Percentiles rank a stretch among this genome's conserved stretches.
These are phyloP conservation scores for Horisme vitalbata DNA, from an alignment of 2,888 invertebrate genomes.

Conservation along the genomic window DNA sequence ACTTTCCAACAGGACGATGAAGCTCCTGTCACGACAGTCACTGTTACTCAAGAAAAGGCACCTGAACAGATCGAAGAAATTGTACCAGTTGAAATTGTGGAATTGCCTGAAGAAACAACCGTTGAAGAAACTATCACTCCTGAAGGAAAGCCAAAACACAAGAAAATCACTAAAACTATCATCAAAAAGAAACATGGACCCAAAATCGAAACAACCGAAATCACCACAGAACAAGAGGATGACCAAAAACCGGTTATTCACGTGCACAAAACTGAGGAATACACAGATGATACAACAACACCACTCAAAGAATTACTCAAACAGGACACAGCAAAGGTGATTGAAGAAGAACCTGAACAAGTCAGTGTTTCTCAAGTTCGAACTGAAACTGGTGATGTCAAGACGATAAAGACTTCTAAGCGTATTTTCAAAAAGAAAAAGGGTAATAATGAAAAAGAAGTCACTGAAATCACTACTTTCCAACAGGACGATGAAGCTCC, in stretches of 20 bases:
- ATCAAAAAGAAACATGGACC: constrained; percentile 48
- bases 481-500: constrained; percentile 49
- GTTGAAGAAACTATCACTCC: constrained; percentile 50
- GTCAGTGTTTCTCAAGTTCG: constrained; percentile 40
- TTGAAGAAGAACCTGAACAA: constrained; percentile 39
- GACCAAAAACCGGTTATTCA: constrained; percentile 47
- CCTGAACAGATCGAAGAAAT: constrained; percentile 19
- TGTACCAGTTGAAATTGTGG: constrained; percentile 14
- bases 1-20: constrained; percentile 57
- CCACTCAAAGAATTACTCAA: constrained; percentile 12
- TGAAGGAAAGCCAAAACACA: constrained; percentile 43
- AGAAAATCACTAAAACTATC: constrained; percentile 24
- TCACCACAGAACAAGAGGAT: constrained; percentile 21
- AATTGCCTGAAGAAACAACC: constrained; percentile 35
- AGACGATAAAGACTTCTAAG: constrained; percentile 38
- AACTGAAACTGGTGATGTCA: constrained; percentile 33
- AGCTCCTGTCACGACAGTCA: constrained; percentile 39
- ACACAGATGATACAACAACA: constrained; percentile 13
- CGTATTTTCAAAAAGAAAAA: constrained; percentile 43
- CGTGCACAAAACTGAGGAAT: constrained; percentile 25
- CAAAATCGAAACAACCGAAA: constrained; percentile 15
- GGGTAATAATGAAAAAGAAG: constrained; percentile 43
- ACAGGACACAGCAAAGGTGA: constrained; percentile 36
- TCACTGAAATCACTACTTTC: constrained; percentile 42
- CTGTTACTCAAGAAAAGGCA: constrained; percentile 54